These are phyloP conservation scores for Callocephalon fimbriatum DNA, from an alignment of 2,113 vertebrate genomes.

Conservation along the genomic window DNA sequence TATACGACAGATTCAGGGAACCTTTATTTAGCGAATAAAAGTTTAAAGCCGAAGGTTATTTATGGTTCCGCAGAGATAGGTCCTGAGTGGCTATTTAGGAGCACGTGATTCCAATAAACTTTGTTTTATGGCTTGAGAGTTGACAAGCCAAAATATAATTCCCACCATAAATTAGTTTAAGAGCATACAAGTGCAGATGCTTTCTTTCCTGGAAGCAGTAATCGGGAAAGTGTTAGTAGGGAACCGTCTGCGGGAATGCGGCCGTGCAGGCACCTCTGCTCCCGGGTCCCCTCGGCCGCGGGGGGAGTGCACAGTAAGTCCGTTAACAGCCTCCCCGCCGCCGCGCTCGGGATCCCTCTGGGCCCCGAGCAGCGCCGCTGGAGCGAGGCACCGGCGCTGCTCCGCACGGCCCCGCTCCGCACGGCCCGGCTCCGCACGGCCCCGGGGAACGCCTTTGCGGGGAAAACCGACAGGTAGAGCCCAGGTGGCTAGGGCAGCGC, in stretches of 20 bases:
- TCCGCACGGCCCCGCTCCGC: neutral
- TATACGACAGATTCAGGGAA: constrained; percentile 72
- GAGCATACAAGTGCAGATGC: constrained; percentile 96
- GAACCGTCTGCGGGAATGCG: constrained; percentile 71
- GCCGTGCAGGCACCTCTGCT: constrained; percentile 72
- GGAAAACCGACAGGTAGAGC: neutral
- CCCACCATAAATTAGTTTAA: constrained; percentile 99
- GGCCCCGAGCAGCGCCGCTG: neutral
- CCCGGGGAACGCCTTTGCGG: fast-evolving
- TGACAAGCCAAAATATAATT: constrained; percentile 99
- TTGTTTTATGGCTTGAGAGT: constrained; percentile 99
- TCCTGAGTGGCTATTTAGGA: constrained; percentile 96
- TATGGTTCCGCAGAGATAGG: constrained; percentile 91
- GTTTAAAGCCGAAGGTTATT: constrained; percentile 98
- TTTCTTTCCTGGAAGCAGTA: constrained; percentile 87
- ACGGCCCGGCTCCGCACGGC: neutral
- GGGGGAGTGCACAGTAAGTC: constrained; percentile 85
- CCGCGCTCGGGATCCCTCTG: neutral
- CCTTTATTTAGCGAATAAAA: constrained; percentile 88
- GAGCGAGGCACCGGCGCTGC: neutral
- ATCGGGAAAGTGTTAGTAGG: constrained; percentile 83
- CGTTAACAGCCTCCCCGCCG: constrained; percentile 28
- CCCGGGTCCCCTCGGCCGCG: constrained; percentile 63
- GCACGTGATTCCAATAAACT: constrained; percentile 99
- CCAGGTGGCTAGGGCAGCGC: neutral